Conservation (phyloP, 2,888 invertebrate species). For the Epistrophella euchroma region DNA sequence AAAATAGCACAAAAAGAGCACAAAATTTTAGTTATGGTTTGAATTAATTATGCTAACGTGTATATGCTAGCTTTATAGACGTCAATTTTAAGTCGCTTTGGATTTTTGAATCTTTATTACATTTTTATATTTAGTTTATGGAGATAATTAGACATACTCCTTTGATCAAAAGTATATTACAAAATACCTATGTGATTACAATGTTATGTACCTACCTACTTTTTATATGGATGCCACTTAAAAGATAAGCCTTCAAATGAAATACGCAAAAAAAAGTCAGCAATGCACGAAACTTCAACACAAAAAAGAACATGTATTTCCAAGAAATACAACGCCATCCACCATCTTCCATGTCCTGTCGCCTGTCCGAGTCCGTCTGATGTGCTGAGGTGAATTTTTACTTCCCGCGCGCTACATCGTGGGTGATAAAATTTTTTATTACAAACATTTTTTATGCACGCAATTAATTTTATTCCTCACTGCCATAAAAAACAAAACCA, state of each 20-base stretch:
- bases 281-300: conserved; percentile 48
- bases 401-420: conserved; percentile 57
- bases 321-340: conserved; percentile 71
- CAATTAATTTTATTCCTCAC: conserved; percentile 62
- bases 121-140: neutral
- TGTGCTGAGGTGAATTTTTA: neutral
- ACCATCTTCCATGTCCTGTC: neutral
- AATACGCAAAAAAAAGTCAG: neutral
- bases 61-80: too few species aligned
- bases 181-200: neutral
- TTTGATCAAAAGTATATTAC: neutral
- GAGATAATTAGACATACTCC: neutral
- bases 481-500: conserved; percentile 23
- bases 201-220: neutral
- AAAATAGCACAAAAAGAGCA: too few species aligned
- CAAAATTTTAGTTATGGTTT: too few species aligned
- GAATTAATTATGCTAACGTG: too few species aligned
- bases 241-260: conserved; percentile 6
- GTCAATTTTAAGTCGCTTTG: neutral
- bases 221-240: conserved; percentile 4
- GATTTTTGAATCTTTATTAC: neutral
- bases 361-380: neutral
- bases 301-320: conserved; percentile 43
- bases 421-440: conserved; percentile 74
- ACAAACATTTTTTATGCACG: conserved; percentile 64